Conservation (phyloP, 1,140 invertebrate genomes). For the Drosophila sechellia region DNA sequence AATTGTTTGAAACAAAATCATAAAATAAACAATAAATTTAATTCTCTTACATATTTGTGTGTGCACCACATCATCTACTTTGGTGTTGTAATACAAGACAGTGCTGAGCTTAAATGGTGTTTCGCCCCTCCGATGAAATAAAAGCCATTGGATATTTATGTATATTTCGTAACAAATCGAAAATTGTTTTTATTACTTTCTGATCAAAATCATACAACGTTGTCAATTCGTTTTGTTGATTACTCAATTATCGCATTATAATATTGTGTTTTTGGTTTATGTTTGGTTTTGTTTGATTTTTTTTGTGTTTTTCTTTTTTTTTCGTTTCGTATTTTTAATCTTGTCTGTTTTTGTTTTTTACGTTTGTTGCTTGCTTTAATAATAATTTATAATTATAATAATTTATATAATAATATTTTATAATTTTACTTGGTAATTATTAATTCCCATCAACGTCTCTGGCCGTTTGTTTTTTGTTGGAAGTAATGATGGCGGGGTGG, state of each 20-base stretch:
- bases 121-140: neutral
- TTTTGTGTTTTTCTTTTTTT: constrained; percentile 32
- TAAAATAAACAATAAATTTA: too few relatives aligned
- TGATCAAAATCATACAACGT: constrained; percentile 85
- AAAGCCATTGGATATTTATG: constrained; percentile 61
- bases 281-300: constrained; percentile 54
- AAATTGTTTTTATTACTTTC: constrained; percentile 84
- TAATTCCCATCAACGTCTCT: constrained; percentile 65
- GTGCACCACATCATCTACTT: too few relatives aligned
- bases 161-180: constrained; percentile 85
- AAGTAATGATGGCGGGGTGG: neutral
- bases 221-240: constrained; percentile 82
- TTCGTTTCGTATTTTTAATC: constrained; percentile 58
- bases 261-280: constrained; percentile 62
- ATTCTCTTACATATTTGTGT: too few relatives aligned
- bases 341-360: constrained; percentile 61
- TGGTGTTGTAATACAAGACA: too few relatives aligned
- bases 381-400: constrained; percentile 81
- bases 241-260: constrained; percentile 76
- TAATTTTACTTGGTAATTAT: constrained; percentile 83
- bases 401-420: constrained; percentile 83
- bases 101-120: neutral
- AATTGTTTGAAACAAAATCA: too few relatives aligned
- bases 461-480: constrained; percentile 12
- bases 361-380: constrained; percentile 65